phyloP scores from a whole-genome alignment of 1,140 invertebrate genomes.

The Elymnias hypermnestra region DNA sequence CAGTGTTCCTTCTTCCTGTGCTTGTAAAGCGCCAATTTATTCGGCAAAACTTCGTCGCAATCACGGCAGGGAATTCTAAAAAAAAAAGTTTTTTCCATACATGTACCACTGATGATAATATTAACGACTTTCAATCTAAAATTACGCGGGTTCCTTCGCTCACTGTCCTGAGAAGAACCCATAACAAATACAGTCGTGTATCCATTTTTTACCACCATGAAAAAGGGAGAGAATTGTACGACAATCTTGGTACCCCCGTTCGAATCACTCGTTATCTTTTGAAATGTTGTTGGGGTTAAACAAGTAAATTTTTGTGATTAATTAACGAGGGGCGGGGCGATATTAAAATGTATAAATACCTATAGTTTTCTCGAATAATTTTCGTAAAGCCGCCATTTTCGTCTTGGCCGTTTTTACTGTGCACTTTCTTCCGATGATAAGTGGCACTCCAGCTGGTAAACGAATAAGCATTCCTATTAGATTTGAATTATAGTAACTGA shows the following conservation, averaged over 20 bases:
- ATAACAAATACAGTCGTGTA: too few relatives aligned
- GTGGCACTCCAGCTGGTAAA: constrained; percentile 52
- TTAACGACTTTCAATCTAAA: too few relatives aligned
- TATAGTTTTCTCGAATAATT: constrained; percentile 43
- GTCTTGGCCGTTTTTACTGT: constrained; percentile 43
- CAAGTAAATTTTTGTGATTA: too few relatives aligned
- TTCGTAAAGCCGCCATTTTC: constrained; percentile 36
- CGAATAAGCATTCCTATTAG: not conserved
- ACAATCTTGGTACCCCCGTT: too few relatives aligned
- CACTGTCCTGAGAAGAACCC: too few relatives aligned
- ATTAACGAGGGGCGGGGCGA: too few relatives aligned
- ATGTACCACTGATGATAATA: too few relatives aligned
- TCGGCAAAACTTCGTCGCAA: constrained; percentile 53
- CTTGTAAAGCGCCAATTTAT: constrained; percentile 59
- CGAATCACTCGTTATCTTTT: too few relatives aligned
- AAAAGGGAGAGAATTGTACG: too few relatives aligned
- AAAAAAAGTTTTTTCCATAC: constrained; percentile 9
- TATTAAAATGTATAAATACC: constrained; percentile 26
- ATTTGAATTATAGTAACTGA: not conserved
- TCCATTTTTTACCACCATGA: too few relatives aligned
- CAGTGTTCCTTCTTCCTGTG: constrained; percentile 60
- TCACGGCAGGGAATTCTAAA: constrained; percentile 58
- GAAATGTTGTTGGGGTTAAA: too few relatives aligned
- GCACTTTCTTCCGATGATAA: constrained; percentile 57
- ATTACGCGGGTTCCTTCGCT: too few relatives aligned